Percentiles rank a stretch among this genome's conserved stretches.
Conservation (phyloP, 2,888 invertebrate genomes). For the Hoplodrina ambigua region DNA sequence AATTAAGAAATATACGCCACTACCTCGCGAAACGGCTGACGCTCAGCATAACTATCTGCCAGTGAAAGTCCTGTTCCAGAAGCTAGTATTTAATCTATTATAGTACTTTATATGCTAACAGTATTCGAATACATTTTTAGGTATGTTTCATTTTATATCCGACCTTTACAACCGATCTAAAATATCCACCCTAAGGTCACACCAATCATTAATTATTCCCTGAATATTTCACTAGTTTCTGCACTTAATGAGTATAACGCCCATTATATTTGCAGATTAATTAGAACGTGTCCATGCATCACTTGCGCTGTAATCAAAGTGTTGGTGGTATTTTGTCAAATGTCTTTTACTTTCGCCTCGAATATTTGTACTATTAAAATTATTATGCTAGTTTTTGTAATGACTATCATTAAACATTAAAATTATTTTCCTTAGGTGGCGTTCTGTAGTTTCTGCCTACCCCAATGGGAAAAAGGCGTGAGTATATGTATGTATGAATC, state of each 20-base stretch:
- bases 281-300: slow-evolving; percentile 27
- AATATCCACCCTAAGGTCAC: slow-evolving; percentile 30
- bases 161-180: slow-evolving; percentile 23
- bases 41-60: too few species aligned
- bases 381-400: not conserved
- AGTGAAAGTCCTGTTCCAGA: too few species aligned
- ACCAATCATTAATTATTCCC: slow-evolving; percentile 28
- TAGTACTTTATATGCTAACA: not conserved
- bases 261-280: slow-evolving; percentile 43
- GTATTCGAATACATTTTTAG: not conserved
- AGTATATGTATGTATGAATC: too few species aligned
- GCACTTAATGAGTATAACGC: slow-evolving; percentile 36
- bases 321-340: slow-evolving; percentile 29
- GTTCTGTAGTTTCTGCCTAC: too few species aligned
- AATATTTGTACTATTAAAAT: not conserved
- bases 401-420: too few species aligned
- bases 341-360: slow-evolving; percentile 15
- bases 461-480: too few species aligned
- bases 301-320: slow-evolving; percentile 27
- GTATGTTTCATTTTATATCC: slow-evolving; percentile 7
- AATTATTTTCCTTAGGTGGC: too few species aligned
- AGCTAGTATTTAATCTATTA: not conserved
- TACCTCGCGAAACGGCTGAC: too few species aligned
- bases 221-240: slow-evolving; percentile 24
- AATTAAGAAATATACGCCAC: too few species aligned